Evolutionary conservation across 1,140 invertebrate species (phyloP), one percentile per base, ranked within the genome.

Genomic region (Drosophila tropicalis): DNA sequence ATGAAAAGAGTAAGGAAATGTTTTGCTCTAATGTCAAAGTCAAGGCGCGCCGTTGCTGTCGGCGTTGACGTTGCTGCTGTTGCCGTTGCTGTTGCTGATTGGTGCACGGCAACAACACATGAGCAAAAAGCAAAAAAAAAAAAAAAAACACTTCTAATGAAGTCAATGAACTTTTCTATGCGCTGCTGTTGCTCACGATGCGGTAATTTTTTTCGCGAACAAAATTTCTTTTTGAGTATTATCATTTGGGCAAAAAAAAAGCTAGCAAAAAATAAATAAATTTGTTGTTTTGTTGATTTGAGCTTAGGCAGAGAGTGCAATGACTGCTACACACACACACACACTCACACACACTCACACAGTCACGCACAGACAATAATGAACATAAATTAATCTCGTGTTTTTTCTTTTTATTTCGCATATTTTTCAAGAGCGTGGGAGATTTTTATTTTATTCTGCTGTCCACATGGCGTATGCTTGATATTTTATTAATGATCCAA

Each of bases 131-230:
- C 51, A 29, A 17, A 1, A 51, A 51, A 67, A 56, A 73, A 19
- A 57, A 68, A 68, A 71, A 44, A 65, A 39, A 65, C 17, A 57
- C 29, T 79, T 87, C 79, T 87, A 77, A 79, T 72, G 64, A 83
- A 87, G 83, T 87, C 83, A 83, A 87, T 84, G 84, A 87, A 89
- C 84, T 84, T 84, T 84, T 65, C 73, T 89, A 87, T 87, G 84
- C 77, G 73, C 65, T 66, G 54, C 29, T 19, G 17, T 12, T 66
- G 54, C 25, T 29, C 83, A 69, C 83, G 82, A 86, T 86, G 82
- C 83, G 83, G 83, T 86, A 87, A 86, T 87, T 86, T 86, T 73
- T 76, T 67, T 85, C 56, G 81, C 81, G n/a, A 47, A 79, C 81
- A 78, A 79, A 85, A 78, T 87, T 89, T 87, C 62, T 67, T 58